Conservation (phyloP, 2,113 vertebrate genomes). For the Albula goreensis region DNA sequence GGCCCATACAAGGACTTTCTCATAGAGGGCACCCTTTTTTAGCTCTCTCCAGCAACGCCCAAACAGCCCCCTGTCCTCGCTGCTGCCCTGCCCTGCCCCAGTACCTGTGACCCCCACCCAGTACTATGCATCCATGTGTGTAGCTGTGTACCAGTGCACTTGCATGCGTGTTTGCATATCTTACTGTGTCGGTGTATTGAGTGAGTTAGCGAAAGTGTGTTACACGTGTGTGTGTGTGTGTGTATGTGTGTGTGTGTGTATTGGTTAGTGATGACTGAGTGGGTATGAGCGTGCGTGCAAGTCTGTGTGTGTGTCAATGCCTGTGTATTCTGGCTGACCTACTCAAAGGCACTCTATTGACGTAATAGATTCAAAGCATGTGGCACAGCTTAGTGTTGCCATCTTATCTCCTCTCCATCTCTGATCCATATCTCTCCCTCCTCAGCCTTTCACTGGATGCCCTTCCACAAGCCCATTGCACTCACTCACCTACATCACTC, state of each 20-base stretch:
- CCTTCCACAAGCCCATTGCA: background rate
- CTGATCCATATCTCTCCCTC: conserved; percentile 9
- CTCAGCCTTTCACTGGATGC: background rate
- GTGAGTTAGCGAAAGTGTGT: no score
- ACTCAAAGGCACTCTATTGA: conserved; percentile 30
- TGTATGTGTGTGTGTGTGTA: background rate
- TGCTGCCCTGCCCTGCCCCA: no score
- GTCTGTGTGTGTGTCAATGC: background rate
- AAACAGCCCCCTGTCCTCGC: background rate
- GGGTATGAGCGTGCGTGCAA: no score
- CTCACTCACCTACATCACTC: background rate
- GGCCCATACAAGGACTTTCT: conserved; percentile 33
- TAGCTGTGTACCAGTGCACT: background rate
- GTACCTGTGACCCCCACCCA: no score
- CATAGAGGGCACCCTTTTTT: conserved; percentile 19
- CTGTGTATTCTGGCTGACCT: conserved; percentile 26
- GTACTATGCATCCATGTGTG: no score
- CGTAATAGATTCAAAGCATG: conserved; percentile 33
- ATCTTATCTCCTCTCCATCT: background rate
- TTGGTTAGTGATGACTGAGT: background rate
- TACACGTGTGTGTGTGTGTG: background rate
- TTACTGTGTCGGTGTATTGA: no score
- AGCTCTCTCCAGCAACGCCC: background rate
- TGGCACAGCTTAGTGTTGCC: conserved; percentile 30
- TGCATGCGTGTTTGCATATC: no score